Conservation (phyloP, 37 sponge, comb jelly and placozoan species). For the Ephydatia muelleri region DNA sequence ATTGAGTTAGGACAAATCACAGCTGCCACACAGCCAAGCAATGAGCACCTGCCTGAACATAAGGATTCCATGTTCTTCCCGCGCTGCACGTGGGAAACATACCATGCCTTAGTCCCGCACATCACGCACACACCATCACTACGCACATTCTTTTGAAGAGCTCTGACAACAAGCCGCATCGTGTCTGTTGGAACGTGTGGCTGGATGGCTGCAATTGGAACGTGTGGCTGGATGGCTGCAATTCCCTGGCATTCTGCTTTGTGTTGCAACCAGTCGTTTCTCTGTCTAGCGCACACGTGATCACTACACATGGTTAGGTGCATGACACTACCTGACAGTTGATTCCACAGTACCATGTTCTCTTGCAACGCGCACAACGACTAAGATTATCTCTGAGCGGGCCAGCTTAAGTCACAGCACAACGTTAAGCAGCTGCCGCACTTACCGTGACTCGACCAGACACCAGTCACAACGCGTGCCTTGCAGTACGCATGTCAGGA, state of each 20-base stretch:
- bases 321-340: conserved; percentile 57
- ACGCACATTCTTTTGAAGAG: conserved; percentile 9
- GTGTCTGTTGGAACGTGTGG: conserved; percentile 60
- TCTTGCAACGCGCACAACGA: conserved; percentile 59
- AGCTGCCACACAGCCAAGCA: background rate
- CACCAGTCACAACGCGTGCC: conserved; percentile 44
- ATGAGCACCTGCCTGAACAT: conserved; percentile 23
- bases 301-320: background rate
- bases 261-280: conserved; percentile 65
- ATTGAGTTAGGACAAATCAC: background rate
- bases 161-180: conserved; percentile 53
- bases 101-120: background rate
- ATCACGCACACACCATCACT: background rate
- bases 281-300: conserved; percentile 20
- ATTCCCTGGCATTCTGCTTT: conserved; percentile 70
- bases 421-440: background rate
- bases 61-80: conserved; percentile 24
- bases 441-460: conserved; percentile 33
- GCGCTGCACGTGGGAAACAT: background rate
- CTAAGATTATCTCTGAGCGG: conserved; percentile 1
- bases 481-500: conserved; percentile 12
- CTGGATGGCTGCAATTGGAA: conserved; percentile 12
- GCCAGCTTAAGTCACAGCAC: background rate
- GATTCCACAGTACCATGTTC: conserved; percentile 47
- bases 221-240: conserved; percentile 15